These are phyloP conservation scores for Apodemia mormo DNA, from an alignment of 2,888 invertebrate genomes.

Conservation along the genomic window DNA sequence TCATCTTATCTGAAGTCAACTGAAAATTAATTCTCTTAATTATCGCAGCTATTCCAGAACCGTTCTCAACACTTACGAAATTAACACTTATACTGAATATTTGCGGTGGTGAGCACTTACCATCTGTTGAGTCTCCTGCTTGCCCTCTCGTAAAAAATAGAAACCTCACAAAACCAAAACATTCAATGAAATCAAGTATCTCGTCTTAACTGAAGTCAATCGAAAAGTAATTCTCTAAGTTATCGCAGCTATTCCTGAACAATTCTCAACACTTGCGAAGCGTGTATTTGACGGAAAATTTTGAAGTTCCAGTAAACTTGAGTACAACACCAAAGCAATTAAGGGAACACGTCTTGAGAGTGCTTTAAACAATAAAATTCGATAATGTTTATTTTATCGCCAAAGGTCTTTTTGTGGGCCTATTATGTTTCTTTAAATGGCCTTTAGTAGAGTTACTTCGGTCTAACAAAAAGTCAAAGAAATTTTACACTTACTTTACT, in stretches of 20 bases:
- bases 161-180: neutral
- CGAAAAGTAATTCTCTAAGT: neutral
- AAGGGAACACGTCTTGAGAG: conserved; percentile 17
- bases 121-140: no score
- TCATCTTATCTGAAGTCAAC: neutral
- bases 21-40: neutral
- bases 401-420: conserved; percentile 12
- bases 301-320: conserved; percentile 11
- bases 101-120: no score
- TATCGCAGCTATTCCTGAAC: neutral
- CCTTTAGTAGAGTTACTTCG: neutral
- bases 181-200: neutral
- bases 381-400: conserved; percentile 6
- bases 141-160: no score
- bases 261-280: conserved; percentile 3
- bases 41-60: neutral
- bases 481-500: neutral
- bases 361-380: conserved; percentile 14
- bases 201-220: neutral
- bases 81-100: no score
- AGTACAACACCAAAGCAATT: conserved; percentile 17
- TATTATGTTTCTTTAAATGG: conserved; percentile 2
- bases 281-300: conserved; percentile 17
- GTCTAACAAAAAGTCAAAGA: neutral
- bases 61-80: neutral